phyloP scores from a whole-genome alignment of 2,888 invertebrate genomes.

The Azorinus chamasolen region DNA sequence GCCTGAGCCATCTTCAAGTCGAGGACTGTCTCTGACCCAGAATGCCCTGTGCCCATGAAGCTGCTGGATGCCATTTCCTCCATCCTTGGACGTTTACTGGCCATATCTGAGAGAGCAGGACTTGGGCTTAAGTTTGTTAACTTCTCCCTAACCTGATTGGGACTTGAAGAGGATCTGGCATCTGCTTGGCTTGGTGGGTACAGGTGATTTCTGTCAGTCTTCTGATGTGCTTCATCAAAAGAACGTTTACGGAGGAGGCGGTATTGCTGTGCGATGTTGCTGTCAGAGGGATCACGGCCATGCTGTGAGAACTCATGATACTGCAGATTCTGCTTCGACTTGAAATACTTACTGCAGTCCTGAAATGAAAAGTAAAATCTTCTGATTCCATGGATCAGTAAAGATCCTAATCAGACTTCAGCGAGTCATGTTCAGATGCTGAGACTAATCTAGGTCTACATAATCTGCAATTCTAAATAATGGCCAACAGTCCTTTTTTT shows the following conservation, averaged over 20 bases:
- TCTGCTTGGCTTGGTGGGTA: not conserved
- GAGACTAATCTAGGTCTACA: no score
- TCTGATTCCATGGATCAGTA: no score
- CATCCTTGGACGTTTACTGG: slow-evolving; percentile 36
- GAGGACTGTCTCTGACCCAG: slow-evolving; percentile 5
- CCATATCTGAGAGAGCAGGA: slow-evolving; percentile 11
- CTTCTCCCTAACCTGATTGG: not conserved
- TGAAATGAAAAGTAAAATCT: no score
- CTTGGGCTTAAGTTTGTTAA: no score
- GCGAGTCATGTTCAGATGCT: no score
- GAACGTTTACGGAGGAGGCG: slow-evolving; percentile 58
- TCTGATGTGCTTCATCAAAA: slow-evolving; percentile 13
- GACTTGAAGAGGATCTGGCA: not conserved
- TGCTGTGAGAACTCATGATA: slow-evolving; percentile 68
- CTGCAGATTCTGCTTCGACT: slow-evolving; percentile 83
- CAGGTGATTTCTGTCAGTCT: not conserved
- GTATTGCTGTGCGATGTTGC: slow-evolving; percentile 60
- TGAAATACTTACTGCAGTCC: slow-evolving; percentile 82
- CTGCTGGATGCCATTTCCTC: slow-evolving; percentile 30
- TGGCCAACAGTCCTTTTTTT: no score
- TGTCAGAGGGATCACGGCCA: slow-evolving; percentile 42
- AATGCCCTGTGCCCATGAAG: slow-evolving; percentile 42
- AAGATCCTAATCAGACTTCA: no score
- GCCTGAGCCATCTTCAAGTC: not conserved
- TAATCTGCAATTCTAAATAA: no score